phyloP scores from a whole-genome alignment of 2,113 vertebrate species.

The Nymphicus hollandicus region DNA sequence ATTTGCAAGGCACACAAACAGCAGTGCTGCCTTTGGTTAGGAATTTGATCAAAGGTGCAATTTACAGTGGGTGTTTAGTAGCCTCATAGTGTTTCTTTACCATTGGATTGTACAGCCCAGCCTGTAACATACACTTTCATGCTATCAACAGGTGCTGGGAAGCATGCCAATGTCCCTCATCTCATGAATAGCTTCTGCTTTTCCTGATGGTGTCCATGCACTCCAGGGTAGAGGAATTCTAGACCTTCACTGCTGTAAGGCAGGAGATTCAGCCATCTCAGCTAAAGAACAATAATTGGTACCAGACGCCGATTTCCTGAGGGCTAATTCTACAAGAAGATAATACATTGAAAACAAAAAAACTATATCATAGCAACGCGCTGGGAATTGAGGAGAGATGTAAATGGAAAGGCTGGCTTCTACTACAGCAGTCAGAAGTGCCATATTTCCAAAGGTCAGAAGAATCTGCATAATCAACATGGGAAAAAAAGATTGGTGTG shows the following conservation, averaged over 20 bases:
- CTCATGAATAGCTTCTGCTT: background rate
- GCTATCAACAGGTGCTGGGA: conserved; percentile 39
- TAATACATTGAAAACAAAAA: background rate
- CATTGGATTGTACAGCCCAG: background rate
- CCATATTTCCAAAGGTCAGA: conserved; percentile 24
- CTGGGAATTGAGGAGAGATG: background rate
- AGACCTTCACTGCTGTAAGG: background rate
- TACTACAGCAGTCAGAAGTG: background rate
- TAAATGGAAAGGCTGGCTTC: background rate
- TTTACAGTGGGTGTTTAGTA: conserved; percentile 25
- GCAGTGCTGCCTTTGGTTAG: background rate
- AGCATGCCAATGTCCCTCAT: background rate
- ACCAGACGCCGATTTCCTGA: conserved; percentile 24
- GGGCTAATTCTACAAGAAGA: background rate
- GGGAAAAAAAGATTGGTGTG: background rate
- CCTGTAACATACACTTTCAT: background rate
- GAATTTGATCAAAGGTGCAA: conserved; percentile 42
- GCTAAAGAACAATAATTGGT: background rate
- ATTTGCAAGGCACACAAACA: background rate
- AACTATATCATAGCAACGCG: background rate
- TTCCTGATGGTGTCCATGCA: background rate
- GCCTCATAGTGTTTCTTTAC: background rate
- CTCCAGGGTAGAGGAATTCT: background rate
- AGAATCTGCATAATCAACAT: background rate
- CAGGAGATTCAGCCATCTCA: conserved; percentile 9